A percentile compares a stretch with the other conserved stretches of the same genome.
phyloP scores from a whole-genome alignment of 2,113 vertebrate species.

The Capreolus pygargus region DNA sequence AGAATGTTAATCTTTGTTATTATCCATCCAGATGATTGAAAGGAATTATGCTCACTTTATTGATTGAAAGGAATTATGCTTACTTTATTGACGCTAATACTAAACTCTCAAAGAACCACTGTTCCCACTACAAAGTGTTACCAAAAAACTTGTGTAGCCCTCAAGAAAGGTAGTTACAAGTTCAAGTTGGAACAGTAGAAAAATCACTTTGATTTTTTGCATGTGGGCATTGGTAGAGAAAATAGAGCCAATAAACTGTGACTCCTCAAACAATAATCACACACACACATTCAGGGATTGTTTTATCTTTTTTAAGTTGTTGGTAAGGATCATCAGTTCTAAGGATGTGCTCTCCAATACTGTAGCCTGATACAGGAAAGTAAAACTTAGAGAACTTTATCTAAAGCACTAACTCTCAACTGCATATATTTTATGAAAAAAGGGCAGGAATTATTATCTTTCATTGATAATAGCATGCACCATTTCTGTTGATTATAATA shows the following conservation, averaged over 20 bases:
- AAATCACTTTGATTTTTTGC: background rate
- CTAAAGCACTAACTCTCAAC: background rate
- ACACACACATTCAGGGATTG: background rate
- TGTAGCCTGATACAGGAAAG: background rate
- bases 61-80: background rate
- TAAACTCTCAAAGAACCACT: background rate
- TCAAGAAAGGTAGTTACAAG: background rate
- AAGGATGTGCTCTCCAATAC: background rate
- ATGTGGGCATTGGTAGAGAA: background rate
- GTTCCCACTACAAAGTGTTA: background rate
- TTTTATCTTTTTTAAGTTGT: background rate
- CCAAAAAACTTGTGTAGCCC: background rate
- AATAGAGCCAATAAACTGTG: background rate
- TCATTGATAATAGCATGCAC: background rate
- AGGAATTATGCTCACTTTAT: background rate
- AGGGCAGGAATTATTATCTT: background rate
- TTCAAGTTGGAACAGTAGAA: background rate
- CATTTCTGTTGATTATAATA: background rate
- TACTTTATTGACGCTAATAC: background rate
- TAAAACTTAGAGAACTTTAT: background rate
- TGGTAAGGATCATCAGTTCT: background rate
- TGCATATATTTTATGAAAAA: background rate
- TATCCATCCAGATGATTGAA: background rate
- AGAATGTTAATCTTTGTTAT: background rate
- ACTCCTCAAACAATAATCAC: background rate